Percentiles rank a stretch among this genome's conserved stretches.
phyloP scores from a whole-genome alignment of 2,113 vertebrate genomes.

The Ceratotherium simum region DNA sequence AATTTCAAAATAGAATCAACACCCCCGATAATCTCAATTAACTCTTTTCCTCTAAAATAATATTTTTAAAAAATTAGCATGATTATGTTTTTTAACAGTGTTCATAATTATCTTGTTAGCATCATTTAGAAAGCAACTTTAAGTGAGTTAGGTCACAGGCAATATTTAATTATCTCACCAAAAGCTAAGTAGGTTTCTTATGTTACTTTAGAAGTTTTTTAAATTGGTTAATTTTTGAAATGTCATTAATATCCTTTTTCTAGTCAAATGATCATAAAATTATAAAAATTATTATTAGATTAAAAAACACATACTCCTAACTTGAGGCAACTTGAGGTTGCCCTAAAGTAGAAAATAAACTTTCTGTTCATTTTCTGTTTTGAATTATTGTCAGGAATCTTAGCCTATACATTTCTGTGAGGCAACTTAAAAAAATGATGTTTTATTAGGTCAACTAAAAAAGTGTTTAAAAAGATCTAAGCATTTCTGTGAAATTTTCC shows the following conservation, averaged over 20 bases:
- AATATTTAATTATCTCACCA: background rate
- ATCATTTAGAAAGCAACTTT: slow-evolving; percentile 22
- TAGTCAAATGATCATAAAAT: background rate
- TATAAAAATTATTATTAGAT: background rate
- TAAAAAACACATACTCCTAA: background rate
- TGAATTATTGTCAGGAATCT: background rate
- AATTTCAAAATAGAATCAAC: background rate
- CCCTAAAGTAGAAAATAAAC: background rate
- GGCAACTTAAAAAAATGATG: background rate
- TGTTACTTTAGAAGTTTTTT: background rate
- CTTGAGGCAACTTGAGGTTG: too few relatives aligned
- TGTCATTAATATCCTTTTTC: background rate
- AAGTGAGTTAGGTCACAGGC: background rate
- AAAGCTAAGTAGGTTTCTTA: slow-evolving; percentile 20
- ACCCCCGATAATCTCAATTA: background rate
- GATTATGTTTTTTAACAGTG: background rate
- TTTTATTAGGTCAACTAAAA: background rate
- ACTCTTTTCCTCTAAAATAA: background rate
- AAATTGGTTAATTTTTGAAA: slow-evolving; percentile 18
- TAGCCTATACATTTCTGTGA: background rate
- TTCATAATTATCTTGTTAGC: background rate
- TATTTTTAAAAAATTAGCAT: background rate
- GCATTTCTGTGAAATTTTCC: slow-evolving; percentile 58
- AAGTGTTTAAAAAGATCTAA: background rate
- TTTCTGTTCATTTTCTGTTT: background rate